Conservation (phyloP, 2,797 vertebrate genomes). For the Eulemur rubriventer region DNA sequence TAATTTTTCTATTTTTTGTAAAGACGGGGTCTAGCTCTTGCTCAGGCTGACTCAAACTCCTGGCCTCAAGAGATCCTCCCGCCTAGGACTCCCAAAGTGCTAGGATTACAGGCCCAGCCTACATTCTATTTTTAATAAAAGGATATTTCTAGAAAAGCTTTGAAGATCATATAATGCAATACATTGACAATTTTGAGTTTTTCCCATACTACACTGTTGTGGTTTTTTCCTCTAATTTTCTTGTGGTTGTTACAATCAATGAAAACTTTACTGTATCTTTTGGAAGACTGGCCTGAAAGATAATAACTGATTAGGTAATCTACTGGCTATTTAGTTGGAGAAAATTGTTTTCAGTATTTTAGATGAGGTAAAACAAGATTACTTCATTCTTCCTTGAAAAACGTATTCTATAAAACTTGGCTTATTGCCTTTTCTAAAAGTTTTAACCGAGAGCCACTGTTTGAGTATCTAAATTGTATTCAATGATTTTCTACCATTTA, state of each 20-base stretch:
- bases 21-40: neutral
- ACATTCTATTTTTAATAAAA: constrained; percentile 22
- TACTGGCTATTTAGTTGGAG: constrained; percentile 13
- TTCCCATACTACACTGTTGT: neutral
- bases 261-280: constrained; percentile 16
- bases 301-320: neutral
- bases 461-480: constrained; percentile 56
- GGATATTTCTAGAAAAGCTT: neutral
- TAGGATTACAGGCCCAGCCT: neutral
- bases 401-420: constrained; percentile 38
- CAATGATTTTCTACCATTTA: constrained; percentile 34
- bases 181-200: neutral
- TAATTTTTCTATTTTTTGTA: neutral
- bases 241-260: neutral
- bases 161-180: constrained; percentile 20
- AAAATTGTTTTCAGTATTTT: constrained; percentile 33
- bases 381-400: neutral
- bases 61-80: neutral
- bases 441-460: constrained; percentile 38
- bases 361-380: neutral
- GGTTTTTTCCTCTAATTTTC: neutral
- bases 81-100: neutral
- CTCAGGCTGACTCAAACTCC: neutral
- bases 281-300: neutral
- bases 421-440: neutral